phyloP scores from a whole-genome alignment of 1,140 invertebrate genomes.

The Proales similis region DNA sequence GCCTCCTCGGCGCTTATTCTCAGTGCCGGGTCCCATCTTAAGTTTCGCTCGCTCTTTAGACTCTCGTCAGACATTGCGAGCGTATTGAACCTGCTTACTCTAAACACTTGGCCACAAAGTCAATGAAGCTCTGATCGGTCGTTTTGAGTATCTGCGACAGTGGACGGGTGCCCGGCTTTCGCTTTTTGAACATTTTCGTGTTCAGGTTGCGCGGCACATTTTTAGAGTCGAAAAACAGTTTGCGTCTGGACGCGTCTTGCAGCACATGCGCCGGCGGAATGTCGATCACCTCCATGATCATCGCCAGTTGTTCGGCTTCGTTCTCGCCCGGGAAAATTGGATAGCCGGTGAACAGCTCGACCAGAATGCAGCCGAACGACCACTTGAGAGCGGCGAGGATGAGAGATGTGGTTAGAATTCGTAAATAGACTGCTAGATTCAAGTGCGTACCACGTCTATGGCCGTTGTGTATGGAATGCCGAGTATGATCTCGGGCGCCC shows the following conservation, averaged over 20 bases:
- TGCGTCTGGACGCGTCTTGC: constrained; percentile 46
- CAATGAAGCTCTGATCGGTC: constrained; percentile 48
- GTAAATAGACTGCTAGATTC: constrained; percentile 21
- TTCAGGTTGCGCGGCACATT: constrained; percentile 48
- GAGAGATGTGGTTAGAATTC: neutral
- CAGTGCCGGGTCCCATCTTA: constrained; percentile 48
- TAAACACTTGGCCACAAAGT: constrained; percentile 49
- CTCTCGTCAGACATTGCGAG: neutral
- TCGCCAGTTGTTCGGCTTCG: constrained; percentile 53
- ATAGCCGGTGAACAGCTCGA: constrained; percentile 71
- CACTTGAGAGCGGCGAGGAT: constrained; percentile 44
- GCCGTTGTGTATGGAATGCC: constrained; percentile 82
- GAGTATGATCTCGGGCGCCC: constrained; percentile 53
- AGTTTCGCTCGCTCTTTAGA: too few species aligned
- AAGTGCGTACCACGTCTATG: constrained; percentile 63
- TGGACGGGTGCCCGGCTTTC: constrained; percentile 45
- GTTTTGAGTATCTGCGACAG: constrained; percentile 48
- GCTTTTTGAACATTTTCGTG: constrained; percentile 50
- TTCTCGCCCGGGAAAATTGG: constrained; percentile 54
- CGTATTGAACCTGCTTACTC: constrained; percentile 43
- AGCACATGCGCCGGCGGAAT: constrained; percentile 46
- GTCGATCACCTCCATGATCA: constrained; percentile 52
- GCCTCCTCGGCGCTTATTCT: constrained; percentile 50
- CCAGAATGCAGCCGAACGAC: constrained; percentile 86
- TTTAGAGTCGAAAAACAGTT: constrained; percentile 49